phyloP scores from a whole-genome alignment of 2,113 vertebrate genomes.

The Sceloporus tristichus region DNA sequence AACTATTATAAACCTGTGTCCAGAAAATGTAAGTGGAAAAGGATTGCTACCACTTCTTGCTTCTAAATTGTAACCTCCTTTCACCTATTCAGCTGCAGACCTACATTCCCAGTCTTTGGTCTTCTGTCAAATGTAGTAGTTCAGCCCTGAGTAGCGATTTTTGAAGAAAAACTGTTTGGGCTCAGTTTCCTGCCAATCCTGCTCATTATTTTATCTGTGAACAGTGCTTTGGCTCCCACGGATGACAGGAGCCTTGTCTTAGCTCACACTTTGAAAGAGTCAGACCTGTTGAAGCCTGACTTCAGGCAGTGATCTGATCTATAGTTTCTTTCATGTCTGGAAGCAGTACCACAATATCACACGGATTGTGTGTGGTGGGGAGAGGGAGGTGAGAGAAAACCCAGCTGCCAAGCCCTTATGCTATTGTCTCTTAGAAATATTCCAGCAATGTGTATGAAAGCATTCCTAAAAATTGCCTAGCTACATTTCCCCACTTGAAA shows the following conservation, averaged over 20 bases:
- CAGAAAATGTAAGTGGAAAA: no score
- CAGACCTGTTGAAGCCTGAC: conserved; percentile 46
- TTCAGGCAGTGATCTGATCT: conserved; percentile 34
- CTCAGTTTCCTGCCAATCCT: conserved; percentile 32
- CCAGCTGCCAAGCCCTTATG: conserved; percentile 1
- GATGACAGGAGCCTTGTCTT: conserved; percentile 28
- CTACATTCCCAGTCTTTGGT: not conserved
- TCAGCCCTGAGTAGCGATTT: no score
- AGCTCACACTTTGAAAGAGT: conserved; percentile 30
- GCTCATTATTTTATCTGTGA: not conserved
- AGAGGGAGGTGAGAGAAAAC: conserved; percentile 20
- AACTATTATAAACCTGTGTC: not conserved
- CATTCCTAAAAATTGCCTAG: not conserved
- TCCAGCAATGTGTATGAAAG: conserved; percentile 29
- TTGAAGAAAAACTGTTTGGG: not conserved
- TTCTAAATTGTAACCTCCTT: not conserved
- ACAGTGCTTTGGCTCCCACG: conserved; percentile 7
- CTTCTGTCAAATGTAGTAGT: not conserved
- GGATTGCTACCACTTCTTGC: not conserved
- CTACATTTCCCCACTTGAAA: not conserved
- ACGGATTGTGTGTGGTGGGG: not conserved
- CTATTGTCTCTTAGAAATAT: not conserved
- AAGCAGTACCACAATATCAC: conserved; percentile 28
- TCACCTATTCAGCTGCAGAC: not conserved
- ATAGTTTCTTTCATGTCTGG: conserved; percentile 32